Evolutionary conservation across 2,888 invertebrate genomes (phyloP), one percentile per base, ranked within the genome.

Genomic region (Cenopis cana): DNA sequence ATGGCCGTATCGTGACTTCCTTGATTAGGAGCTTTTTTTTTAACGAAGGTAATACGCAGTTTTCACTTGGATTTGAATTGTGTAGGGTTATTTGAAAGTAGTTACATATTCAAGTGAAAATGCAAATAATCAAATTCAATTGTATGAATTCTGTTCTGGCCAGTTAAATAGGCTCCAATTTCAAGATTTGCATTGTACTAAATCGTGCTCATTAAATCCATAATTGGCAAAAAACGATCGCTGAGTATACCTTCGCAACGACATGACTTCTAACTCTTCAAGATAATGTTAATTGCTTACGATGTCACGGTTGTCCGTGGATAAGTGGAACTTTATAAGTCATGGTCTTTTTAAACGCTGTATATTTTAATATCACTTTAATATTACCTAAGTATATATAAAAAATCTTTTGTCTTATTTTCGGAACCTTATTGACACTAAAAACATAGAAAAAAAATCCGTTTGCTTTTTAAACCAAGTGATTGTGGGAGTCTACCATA

Each of bases 1-100:
- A 81, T 80, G 50, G 68, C 69, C 12, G 36, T n/a, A n/a, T 78
- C 82, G 82, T 85, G 82, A 82, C 80, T 85, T 85, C 84, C 82
- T 78, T 72, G 73, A 69, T 65, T 73, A 62, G 59, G 61, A 73
- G 59, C 60, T 73, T 71, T 69, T 59, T 64, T 69, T n/a, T 10
- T n/a, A 68, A 73, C n/a, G 74, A 65, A 72, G 49, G 59, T 71
- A 57, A 72, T 73, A 74, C 75, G 74, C 73, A 68, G 54, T 74
- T 70, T 36, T n/a, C 29, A 10, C 41, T 5, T 41, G 5, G 41
- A 14, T 41, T 41, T 41, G 41, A 5, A 41, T 41, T 41, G 2
- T 41, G 14, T 41, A 41, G 14, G 12, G 12, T 5, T 3, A 14
- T 12, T 14, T 41, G 14, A 41, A 14, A 14, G 41, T 14, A 41